These are phyloP conservation scores for Exocentrus adspersus DNA, from an alignment of 2,888 invertebrate species.

Conservation along the genomic window DNA sequence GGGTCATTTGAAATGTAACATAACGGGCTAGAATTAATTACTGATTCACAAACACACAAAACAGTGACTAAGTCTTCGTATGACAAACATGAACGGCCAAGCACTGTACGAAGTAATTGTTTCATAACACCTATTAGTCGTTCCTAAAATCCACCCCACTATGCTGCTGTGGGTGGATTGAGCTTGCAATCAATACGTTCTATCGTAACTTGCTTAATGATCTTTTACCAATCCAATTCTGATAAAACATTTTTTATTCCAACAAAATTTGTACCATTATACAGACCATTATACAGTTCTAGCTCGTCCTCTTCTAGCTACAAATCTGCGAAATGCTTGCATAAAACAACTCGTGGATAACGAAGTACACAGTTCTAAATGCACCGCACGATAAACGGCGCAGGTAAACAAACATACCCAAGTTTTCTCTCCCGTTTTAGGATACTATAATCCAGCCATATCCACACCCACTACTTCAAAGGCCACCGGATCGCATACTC, in stretches of 20 bases:
- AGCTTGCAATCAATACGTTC: conserved; percentile 49
- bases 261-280: conserved; percentile 57
- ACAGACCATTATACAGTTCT: conserved; percentile 51
- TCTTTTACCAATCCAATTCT: conserved; percentile 42
- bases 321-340: too few species aligned
- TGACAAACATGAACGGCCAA: conserved; percentile 3
- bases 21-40: conserved; percentile 17
- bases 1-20: conserved; percentile 9
- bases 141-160: conserved; percentile 23
- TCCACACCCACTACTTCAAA: conserved; percentile 55
- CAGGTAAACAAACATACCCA: too few species aligned
- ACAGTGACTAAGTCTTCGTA: conserved; percentile 20
- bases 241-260: conserved; percentile 46
- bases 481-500: conserved; percentile 42
- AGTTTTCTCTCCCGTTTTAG: conserved; percentile 35
- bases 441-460: conserved; percentile 53
- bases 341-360: too few species aligned
- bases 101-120: conserved; percentile 17
- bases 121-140: conserved; percentile 20
- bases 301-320: conserved; percentile 31
- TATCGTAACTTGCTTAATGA: conserved; percentile 31
- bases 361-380: too few species aligned
- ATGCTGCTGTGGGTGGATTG: conserved; percentile 36
- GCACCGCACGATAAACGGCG: too few species aligned
- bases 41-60: conserved; percentile 18